Evolutionary conservation across 1,140 invertebrate species (phyloP).

Genomic region (Drosophila neocordata): DNA sequence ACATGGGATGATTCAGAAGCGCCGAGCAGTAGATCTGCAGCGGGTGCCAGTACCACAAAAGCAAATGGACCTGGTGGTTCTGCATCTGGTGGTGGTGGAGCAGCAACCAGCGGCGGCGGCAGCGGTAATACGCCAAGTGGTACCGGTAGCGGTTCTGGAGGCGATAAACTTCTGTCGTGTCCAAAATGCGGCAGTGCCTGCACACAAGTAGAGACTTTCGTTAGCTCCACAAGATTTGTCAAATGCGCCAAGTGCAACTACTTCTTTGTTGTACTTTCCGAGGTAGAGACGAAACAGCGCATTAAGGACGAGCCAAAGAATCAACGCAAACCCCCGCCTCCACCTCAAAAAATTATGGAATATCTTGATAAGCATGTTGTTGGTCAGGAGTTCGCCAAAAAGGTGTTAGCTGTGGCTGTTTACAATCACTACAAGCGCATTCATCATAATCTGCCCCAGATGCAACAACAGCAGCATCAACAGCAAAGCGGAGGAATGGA

Average conservation of each 20-base stretch:
- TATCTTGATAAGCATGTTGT: constrained; percentile 98
- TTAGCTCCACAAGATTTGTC: constrained; percentile 97
- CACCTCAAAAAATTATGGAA: constrained; percentile 98
- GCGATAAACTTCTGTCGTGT: constrained; percentile 88
- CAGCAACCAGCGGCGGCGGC: constrained; percentile 33
- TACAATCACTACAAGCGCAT: constrained; percentile 99
- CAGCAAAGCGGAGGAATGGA: constrained; percentile 82
- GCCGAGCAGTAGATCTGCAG: constrained; percentile 10
- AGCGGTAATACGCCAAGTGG: constrained; percentile 48
- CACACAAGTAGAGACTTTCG: constrained; percentile 98
- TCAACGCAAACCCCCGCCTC: constrained; percentile 91
- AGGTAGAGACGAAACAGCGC: constrained; percentile 92
- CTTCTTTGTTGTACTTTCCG: constrained; percentile 98
- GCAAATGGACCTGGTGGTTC: constrained; percentile 17
- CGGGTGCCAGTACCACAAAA: constrained; percentile 8
- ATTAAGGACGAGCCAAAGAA: constrained; percentile 90
- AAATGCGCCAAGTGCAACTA: constrained; percentile 99
- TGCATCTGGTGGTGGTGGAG: constrained; percentile 28
- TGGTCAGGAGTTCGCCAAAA: constrained; percentile 99
- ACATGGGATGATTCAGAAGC: constrained; percentile 33
- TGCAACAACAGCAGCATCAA: constrained; percentile 63
- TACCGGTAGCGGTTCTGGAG: constrained; percentile 47
- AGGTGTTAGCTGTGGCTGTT: constrained; percentile 98
- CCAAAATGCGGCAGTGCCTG: constrained; percentile 98
- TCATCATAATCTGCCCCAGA: constrained; percentile 94